A percentile compares a stretch with the other conserved stretches of the same genome.
These are phyloP conservation scores for Drosophila lini DNA, from an alignment of 1,140 invertebrate species.

Conservation along the genomic window DNA sequence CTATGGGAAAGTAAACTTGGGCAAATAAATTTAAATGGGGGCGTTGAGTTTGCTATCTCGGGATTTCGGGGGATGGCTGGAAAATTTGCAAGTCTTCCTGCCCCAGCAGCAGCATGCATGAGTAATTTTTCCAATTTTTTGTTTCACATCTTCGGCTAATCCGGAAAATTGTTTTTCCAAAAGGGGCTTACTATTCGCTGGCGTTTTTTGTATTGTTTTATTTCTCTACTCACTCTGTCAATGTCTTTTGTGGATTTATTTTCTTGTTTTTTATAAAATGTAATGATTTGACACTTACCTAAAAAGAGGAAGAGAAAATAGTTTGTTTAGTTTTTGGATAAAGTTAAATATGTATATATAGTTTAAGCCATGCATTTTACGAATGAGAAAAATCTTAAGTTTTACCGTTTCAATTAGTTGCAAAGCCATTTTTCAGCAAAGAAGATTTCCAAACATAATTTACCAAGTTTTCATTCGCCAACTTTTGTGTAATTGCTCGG, in stretches of 20 bases:
- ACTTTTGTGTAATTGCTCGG: conserved; percentile 65
- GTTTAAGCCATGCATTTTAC: conserved; percentile 17
- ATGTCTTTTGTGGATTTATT: conserved; percentile 37
- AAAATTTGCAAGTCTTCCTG: conserved; percentile 48
- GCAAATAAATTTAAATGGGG: conserved; percentile 84
- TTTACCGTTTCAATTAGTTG: conserved; percentile 55
- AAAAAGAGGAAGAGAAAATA: conserved; percentile 30
- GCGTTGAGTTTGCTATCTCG: conserved; percentile 58
- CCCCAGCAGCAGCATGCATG: conserved; percentile 52
- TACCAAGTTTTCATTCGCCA: conserved; percentile 40
- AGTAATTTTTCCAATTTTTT: conserved; percentile 80
- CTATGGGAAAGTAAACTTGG: conserved; percentile 79
- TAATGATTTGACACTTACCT: conserved; percentile 63
- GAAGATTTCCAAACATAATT: conserved; percentile 45
- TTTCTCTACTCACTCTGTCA: conserved; percentile 76
- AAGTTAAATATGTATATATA: conserved; percentile 14
- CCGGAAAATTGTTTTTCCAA: conserved; percentile 71
- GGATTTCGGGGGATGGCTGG: conserved; percentile 22
- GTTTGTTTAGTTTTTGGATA: conserved; percentile 13
- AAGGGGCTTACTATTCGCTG: background rate
- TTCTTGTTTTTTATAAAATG: background rate
- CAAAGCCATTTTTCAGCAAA: conserved; percentile 51
- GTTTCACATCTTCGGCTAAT: conserved; percentile 73
- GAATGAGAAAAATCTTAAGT: conserved; percentile 17
- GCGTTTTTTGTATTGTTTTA: conserved; percentile 13